Evolutionary conservation across 2,888 invertebrate genomes (phyloP), one percentile per base, ranked within the genome.

Genomic region (Tenthredo notha): DNA sequence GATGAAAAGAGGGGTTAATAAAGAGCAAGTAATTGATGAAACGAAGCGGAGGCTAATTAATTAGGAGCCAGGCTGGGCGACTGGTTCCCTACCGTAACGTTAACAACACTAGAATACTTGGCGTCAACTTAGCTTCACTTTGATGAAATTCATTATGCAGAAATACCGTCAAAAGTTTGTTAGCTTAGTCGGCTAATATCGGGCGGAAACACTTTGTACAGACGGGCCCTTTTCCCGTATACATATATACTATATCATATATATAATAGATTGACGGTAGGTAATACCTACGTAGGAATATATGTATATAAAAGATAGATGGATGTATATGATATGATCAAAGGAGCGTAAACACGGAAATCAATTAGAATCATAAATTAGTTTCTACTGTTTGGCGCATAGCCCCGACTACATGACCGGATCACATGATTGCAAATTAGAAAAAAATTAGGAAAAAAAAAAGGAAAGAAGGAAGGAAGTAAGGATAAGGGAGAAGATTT

Each of bases 121-220:
- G 47, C 83, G 70, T 83, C 83, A 83, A 83, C 83, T 83, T 83
- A 29, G 83, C 67, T 83, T 83, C 67, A 65, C 83, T 67, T 83
- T 83, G 83, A 65, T 83, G 83, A 83, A 83, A 83, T 83, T 83
- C 83, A 83, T 83, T 83, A 83, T 83, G 65, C 70, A 83, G 83
- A 67, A 83, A 83, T 83, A 83, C 47, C 83, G 83, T 83, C 83
- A 83, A 83, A 83, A 83, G 67, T 83, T 83, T 70, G 67, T 67
- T 70, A 58, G 67, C 83, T 83, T 40, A 67, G 83, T 83, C 67
- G 47, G 70, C 47, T 70, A 83, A 83, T 70, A 80, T 80, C 21
- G 80, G 75, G 50, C 50, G 75, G 75, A 67, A 67, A 67, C 67
- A 67, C 67, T 67, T 67, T 50, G 75, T 25, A 43, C 43, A 5